phyloP scores from a whole-genome alignment of 1,140 invertebrate genomes.

The Dreissena polymorpha region DNA sequence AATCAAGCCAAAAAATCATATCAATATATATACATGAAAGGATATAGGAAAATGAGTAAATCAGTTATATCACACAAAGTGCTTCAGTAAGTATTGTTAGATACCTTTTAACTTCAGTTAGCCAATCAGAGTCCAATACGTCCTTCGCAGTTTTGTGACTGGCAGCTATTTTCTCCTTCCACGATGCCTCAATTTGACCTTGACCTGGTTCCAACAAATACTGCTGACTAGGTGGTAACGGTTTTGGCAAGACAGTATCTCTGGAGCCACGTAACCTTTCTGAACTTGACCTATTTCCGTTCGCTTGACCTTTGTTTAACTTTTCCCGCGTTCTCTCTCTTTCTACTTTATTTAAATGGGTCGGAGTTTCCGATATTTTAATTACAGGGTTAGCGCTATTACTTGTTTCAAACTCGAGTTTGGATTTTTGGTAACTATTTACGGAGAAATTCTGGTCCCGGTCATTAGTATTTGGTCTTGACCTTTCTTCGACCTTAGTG shows the following conservation, averaged over 20 bases:
- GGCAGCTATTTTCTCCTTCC: constrained; percentile 11
- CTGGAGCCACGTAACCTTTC: background rate
- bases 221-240: constrained; percentile 50
- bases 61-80: no score
- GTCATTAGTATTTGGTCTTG: constrained; percentile 17
- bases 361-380: no score
- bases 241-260: constrained; percentile 54
- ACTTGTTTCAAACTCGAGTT: background rate
- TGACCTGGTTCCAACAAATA: constrained; percentile 34
- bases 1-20: no score
- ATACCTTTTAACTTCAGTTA: constrained; percentile 53
- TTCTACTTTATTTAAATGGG: no score
- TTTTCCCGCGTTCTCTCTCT: background rate
- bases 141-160: constrained; percentile 31
- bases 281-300: background rate
- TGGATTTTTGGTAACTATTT: background rate
- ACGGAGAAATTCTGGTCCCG: constrained; percentile 4
- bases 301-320: constrained; percentile 9
- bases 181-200: background rate
- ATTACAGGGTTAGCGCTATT: no score
- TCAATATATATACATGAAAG: no score
- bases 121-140: constrained; percentile 45
- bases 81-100: background rate
- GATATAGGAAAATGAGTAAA: no score
- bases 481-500: background rate